Conservation (phyloP, 2,888 invertebrate species). For the Escarpia spicata region DNA sequence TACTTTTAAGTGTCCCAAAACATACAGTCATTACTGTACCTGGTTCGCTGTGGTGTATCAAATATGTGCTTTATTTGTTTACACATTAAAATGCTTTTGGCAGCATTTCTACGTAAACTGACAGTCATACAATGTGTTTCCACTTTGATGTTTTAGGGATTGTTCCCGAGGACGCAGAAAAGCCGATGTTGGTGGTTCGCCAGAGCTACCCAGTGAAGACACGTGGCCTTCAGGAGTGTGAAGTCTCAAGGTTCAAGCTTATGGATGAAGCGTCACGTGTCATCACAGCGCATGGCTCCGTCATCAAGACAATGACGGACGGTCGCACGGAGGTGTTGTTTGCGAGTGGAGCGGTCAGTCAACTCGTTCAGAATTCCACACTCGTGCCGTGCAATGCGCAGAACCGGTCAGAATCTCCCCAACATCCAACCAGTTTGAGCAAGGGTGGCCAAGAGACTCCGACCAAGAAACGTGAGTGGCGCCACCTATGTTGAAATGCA, state of each 20-base stretch:
- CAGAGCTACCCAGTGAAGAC: constrained; percentile 62
- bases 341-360: constrained; percentile 61
- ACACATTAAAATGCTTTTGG: no score
- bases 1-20: no score
- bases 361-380: constrained; percentile 30
- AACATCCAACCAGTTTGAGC: constrained; percentile 48
- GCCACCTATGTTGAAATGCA: no score
- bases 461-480: constrained; percentile 47
- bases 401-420: constrained; percentile 45
- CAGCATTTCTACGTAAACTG: no score
- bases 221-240: constrained; percentile 56
- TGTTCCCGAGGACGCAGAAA: constrained; percentile 49
- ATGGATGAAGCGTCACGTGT: constrained; percentile 57
- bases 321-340: constrained; percentile 62
- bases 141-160: constrained; percentile 44
- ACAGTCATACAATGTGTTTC: background rate
- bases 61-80: no score
- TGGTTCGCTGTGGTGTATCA: no score
- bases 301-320: constrained; percentile 61
- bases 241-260: constrained; percentile 51
- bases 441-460: constrained; percentile 44
- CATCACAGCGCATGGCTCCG: constrained; percentile 62
- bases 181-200: constrained; percentile 53
- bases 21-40: no score
- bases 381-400: constrained; percentile 37